Evolutionary conservation across 2,888 invertebrate genomes (phyloP).

Genomic region (Stenoptilia bipunctidactyla): DNA sequence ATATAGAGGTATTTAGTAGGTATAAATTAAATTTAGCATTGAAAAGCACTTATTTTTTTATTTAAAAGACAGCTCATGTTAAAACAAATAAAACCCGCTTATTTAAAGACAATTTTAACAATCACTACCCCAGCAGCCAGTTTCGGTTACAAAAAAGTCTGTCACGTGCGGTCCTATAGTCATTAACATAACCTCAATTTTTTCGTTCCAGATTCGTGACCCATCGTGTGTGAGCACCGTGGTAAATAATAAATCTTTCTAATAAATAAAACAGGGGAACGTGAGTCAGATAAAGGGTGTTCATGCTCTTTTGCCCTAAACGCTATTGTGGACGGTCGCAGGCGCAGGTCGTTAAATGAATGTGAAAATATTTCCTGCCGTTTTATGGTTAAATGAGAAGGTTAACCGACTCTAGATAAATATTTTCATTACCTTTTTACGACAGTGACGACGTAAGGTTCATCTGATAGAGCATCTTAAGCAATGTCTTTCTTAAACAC

Average conservation of each 20-base stretch:
- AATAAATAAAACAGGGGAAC: slow-evolving; percentile 70
- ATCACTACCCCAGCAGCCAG: not conserved
- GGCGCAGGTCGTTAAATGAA: slow-evolving; percentile 60
- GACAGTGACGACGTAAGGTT: not conserved
- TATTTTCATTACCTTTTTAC: not conserved
- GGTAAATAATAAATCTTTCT: slow-evolving; percentile 68
- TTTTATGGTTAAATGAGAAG: slow-evolving; percentile 34
- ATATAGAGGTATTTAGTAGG: not conserved
- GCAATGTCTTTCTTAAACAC: not conserved
- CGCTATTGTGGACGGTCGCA: slow-evolving; percentile 54
- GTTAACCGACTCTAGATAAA: not conserved
- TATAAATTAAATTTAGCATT: too few species aligned
- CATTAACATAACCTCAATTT: slow-evolving; percentile 63
- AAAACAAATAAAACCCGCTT: too few species aligned
- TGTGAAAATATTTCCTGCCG: slow-evolving; percentile 59
- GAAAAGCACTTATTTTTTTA: too few species aligned
- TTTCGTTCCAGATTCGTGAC: slow-evolving; percentile 63
- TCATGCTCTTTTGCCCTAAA: slow-evolving; percentile 47
- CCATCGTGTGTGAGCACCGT: slow-evolving; percentile 62
- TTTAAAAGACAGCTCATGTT: too few species aligned
- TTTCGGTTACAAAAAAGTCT: slow-evolving; percentile 35
- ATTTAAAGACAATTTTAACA: too few species aligned
- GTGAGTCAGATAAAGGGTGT: slow-evolving; percentile 55
- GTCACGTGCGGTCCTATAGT: slow-evolving; percentile 51
- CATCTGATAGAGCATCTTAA: not conserved